Conservation (phyloP, 1,140 invertebrate genomes). For the Cylas formicarius region DNA sequence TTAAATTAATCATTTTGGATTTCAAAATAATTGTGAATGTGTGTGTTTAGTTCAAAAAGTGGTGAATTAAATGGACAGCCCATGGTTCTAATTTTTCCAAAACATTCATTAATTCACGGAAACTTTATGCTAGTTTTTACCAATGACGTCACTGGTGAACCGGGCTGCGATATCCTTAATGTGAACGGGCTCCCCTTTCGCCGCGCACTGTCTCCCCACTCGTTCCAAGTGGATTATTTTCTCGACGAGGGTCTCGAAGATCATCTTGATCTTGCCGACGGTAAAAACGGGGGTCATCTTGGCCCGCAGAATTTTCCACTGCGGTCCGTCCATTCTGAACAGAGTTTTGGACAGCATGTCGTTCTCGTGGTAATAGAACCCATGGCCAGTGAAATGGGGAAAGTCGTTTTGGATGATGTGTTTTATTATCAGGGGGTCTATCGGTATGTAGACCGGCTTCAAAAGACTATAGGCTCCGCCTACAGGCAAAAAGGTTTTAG, state of each 20-base stretch:
- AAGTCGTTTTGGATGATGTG: slow-evolving; percentile 46
- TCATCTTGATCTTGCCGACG: slow-evolving; percentile 43
- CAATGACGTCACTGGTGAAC: slow-evolving; percentile 51
- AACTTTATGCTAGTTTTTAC: too few species aligned
- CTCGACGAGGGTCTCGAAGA: slow-evolving; percentile 37
- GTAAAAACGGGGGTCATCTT: slow-evolving; percentile 46
- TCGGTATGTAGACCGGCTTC: slow-evolving; percentile 17
- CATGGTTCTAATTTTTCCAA: too few species aligned
- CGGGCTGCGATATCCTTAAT: slow-evolving; percentile 46
- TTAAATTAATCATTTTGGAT: slow-evolving; percentile 44
- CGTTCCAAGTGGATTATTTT: slow-evolving; percentile 37
- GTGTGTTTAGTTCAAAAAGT: too few species aligned
- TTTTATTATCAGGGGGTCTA: slow-evolving; percentile 47
- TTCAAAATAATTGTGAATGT: too few species aligned
- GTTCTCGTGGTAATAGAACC: slow-evolving; percentile 24
- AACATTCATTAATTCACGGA: too few species aligned
- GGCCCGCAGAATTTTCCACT: slow-evolving; percentile 43
- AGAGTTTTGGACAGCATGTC: slow-evolving; percentile 45
- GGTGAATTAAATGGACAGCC: too few species aligned
- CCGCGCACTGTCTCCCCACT: slow-evolving; percentile 29
- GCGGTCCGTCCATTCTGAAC: slow-evolving; percentile 40
- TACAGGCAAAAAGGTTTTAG: too few species aligned
- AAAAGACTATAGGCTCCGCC: slow-evolving; percentile 16
- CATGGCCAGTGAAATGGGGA: slow-evolving; percentile 43
- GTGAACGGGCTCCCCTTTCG: slow-evolving; percentile 39